A percentile compares a stretch with the other conserved stretches of the same genome.
Conservation (phyloP, 2,888 invertebrate genomes). For the Ophion ellenae region DNA sequence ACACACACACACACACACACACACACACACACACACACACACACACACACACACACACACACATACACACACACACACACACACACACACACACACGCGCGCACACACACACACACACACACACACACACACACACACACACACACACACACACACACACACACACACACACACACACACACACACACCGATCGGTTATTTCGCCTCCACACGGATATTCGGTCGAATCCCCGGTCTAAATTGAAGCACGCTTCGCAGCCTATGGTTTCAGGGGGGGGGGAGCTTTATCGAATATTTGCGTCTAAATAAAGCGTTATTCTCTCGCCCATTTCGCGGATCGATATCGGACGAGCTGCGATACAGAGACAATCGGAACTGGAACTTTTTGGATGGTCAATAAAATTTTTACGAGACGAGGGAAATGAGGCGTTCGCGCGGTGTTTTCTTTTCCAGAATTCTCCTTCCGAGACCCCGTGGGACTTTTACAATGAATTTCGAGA, state of each 20-base stretch:
- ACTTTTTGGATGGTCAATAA: not conserved
- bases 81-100: too few relatives aligned
- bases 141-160: too few relatives aligned
- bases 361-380: not conserved
- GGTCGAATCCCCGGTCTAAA: not conserved
- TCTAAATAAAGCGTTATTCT: not conserved
- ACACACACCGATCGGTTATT: too few relatives aligned
- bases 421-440: not conserved
- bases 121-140: too few relatives aligned
- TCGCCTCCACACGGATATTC: constrained; percentile 3
- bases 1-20: too few relatives aligned
- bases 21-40: too few relatives aligned
- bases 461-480: not conserved
- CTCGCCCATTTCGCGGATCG: not conserved
- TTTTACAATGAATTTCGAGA: not conserved
- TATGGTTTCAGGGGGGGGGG: not conserved
- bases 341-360: not conserved
- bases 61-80: too few relatives aligned
- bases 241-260: not conserved
- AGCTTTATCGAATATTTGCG: constrained; percentile 28
- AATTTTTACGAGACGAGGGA: not conserved
- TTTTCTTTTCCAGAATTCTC: not conserved
- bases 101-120: too few relatives aligned
- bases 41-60: too few relatives aligned
- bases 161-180: too few relatives aligned